These are phyloP conservation scores for Pelochelys cantorii DNA, from an alignment of 2,797 vertebrate species.

Conservation along the genomic window DNA sequence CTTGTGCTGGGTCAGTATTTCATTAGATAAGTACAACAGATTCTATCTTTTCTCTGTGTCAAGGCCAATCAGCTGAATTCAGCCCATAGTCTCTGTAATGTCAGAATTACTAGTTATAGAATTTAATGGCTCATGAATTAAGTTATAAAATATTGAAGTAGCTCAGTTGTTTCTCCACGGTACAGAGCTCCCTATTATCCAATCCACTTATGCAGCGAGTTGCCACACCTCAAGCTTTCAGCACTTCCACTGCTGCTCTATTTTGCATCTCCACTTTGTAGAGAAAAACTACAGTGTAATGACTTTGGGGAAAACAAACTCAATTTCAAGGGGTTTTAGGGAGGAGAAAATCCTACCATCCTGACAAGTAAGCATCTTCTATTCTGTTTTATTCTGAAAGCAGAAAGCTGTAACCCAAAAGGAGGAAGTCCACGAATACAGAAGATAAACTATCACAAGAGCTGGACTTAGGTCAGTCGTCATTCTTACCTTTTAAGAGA, in stretches of 20 bases:
- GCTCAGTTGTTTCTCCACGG: not conserved
- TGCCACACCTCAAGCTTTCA: not conserved
- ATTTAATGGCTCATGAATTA: not conserved
- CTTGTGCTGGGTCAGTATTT: not conserved
- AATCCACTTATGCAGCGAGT: too few relatives aligned
- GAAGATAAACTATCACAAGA: not conserved
- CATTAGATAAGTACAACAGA: not conserved
- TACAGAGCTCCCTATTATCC: not conserved
- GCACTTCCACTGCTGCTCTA: not conserved
- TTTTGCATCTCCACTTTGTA: not conserved
- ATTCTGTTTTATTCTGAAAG: not conserved
- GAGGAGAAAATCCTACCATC: not conserved
- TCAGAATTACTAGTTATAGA: not conserved
- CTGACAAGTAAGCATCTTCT: not conserved
- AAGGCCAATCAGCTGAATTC: not conserved
- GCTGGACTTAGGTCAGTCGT: not conserved
- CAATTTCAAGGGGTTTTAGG: not conserved
- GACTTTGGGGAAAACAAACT: not conserved
- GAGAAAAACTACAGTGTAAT: not conserved
- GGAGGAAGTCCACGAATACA: not conserved
- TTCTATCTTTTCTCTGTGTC: not conserved
- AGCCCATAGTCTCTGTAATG: not conserved
- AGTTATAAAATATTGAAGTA: not conserved
- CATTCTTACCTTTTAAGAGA: not conserved
- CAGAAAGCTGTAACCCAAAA: not conserved